Evolutionary conservation across 2,888 invertebrate species (phyloP).

Genomic region (Philhelius pedissequus): DNA sequence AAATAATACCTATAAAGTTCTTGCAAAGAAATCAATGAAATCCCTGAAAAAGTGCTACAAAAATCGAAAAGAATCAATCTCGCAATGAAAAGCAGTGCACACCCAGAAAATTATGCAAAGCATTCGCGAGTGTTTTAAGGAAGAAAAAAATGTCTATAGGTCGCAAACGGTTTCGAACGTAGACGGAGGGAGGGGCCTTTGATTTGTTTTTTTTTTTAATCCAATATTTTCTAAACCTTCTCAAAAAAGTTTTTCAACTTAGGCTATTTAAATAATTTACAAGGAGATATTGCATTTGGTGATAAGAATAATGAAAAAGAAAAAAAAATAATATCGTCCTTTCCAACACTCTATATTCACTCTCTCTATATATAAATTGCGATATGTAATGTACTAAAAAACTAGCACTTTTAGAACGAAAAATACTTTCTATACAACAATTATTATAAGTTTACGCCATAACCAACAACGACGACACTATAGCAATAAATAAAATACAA

Average conservation of each 20-base stretch:
- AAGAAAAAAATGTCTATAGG: slow-evolving; percentile 55
- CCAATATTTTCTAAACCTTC: not conserved
- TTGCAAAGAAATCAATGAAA: not conserved
- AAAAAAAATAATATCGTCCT: slow-evolving; percentile 15
- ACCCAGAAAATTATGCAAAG: slow-evolving; percentile 67
- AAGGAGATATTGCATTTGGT: slow-evolving; percentile 31
- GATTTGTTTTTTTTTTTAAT: not conserved
- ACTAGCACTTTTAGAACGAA: slow-evolving; percentile 53
- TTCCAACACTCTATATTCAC: slow-evolving; percentile 18
- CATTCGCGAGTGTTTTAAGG: slow-evolving; percentile 44
- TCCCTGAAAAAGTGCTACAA: slow-evolving; percentile 16
- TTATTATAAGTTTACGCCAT: slow-evolving; percentile 44
- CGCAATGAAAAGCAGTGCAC: slow-evolving; percentile 61
- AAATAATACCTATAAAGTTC: not conserved
- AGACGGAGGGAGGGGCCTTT: slow-evolving; percentile 50
- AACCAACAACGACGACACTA: slow-evolving; percentile 49
- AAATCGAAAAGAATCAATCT: not conserved
- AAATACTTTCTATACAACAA: slow-evolving; percentile 53
- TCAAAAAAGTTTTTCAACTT: not conserved
- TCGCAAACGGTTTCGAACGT: slow-evolving; percentile 66
- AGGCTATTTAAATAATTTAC: not conserved
- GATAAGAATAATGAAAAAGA: slow-evolving; percentile 19
- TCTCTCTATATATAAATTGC: slow-evolving; percentile 39
- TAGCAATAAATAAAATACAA: slow-evolving; percentile 43
- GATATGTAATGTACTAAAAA: slow-evolving; percentile 64